Evolutionary conservation across 1,140 invertebrate species (phyloP).

Genomic region (Danaus melanippus): DNA sequence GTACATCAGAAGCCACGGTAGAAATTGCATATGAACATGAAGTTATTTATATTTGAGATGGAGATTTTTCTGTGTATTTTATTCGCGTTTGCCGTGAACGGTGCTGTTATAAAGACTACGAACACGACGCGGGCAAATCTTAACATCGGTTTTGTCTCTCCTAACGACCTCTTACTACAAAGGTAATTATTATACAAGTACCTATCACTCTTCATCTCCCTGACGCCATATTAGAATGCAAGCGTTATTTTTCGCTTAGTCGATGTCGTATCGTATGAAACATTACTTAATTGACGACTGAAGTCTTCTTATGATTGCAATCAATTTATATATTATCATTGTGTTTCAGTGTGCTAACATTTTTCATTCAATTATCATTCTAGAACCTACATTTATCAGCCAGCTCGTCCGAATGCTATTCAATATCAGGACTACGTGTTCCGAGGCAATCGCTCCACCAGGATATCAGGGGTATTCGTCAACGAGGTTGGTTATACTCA

Average conservation of each 20-base stretch:
- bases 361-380: constrained; percentile 13
- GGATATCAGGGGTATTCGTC: constrained; percentile 13
- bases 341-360: neutral
- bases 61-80: too few relatives aligned
- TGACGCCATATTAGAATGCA: too few relatives aligned
- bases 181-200: constrained; percentile 25
- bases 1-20: too few relatives aligned
- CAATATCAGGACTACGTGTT: constrained; percentile 20
- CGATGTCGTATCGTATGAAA: too few relatives aligned
- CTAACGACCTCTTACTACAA: constrained; percentile 34
- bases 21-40: too few relatives aligned
- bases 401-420: constrained; percentile 25
- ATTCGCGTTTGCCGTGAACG: neutral
- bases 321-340: too few relatives aligned
- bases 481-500: constrained; percentile 10
- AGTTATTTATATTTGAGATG: too few relatives aligned
- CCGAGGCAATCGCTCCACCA: constrained; percentile 12
- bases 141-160: constrained; percentile 22
- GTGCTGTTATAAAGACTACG: constrained; percentile 15
- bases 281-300: too few relatives aligned
- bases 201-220: too few relatives aligned
- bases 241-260: too few relatives aligned
- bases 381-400: constrained; percentile 34
- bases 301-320: too few relatives aligned
- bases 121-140: constrained; percentile 25